Percentiles rank a stretch among this genome's conserved stretches.
phyloP scores from a whole-genome alignment of 2,113 vertebrate species.

The Lycocorax pyrrhopterus region DNA sequence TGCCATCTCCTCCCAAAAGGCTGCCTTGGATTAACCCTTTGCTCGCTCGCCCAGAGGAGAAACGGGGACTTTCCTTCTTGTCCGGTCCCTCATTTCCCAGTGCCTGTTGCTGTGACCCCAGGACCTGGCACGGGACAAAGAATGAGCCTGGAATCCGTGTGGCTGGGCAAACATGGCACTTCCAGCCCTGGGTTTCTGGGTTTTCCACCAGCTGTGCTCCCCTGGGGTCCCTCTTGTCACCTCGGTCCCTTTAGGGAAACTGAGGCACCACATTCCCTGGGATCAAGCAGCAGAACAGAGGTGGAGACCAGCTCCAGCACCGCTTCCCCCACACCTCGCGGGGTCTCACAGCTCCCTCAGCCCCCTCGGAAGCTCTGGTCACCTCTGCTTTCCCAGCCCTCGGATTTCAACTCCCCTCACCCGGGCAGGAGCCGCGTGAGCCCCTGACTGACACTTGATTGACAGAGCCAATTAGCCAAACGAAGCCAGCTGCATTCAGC shows the following conservation, averaged over 20 bases:
- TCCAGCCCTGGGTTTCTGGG: background rate
- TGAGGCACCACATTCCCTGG: background rate
- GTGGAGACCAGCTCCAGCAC: background rate
- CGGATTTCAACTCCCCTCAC: background rate
- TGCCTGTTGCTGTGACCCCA: background rate
- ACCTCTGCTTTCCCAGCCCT: background rate
- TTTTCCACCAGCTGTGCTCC: background rate
- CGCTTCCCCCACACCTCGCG: background rate
- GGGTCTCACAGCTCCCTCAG: background rate
- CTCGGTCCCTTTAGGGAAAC: background rate
- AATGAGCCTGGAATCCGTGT: background rate
- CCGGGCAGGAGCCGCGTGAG: background rate
- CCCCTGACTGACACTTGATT: slow-evolving; percentile 49
- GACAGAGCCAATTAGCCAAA: slow-evolving; percentile 61
- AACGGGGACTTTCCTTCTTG: background rate
- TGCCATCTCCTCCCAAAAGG: background rate
- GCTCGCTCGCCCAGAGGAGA: background rate
- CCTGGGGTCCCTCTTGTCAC: background rate
- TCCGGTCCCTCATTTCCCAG: background rate
- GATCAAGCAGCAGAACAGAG: fast-evolving
- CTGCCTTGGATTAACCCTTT: background rate
- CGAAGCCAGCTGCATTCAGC: slow-evolving; percentile 49
- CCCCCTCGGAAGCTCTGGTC: background rate
- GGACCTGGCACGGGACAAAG: background rate
- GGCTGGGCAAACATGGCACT: background rate